Base-by-base conservation (phyloP, 64 coral and sea anemone genomes). In the Pocillopora damicornis region DNA sequence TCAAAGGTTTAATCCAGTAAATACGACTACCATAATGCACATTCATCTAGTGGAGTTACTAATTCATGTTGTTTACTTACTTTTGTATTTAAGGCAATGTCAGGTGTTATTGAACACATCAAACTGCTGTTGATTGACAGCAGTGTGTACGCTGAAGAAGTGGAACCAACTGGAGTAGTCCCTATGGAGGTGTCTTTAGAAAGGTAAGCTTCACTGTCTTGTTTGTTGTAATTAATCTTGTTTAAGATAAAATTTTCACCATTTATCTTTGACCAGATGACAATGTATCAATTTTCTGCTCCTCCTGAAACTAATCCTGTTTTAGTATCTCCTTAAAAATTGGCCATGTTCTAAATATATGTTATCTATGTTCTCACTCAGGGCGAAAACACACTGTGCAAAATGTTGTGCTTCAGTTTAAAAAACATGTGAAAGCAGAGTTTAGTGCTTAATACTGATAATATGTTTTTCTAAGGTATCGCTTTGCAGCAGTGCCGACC, bases 131-230 rank as follows among this genome's bases (percentile, higher is more conserved):
- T 99, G 35, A 95, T 99, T 85, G 93, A 99, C n/a, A 99, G 96
- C 37, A 75, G 77, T 61, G 93, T 99, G 30, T 99, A 95, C 93
- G 96, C 96, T n/a, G 96, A 99, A 75, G 93, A 99, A 61, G 90
- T 99, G 18, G 96, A 99, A 15, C 96, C 96, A 0, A 99, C 96
- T 57, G 96, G 96, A 76, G 93, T 90, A 16, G 96, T 99, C 8
- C 96, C 96, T 13, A 99, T 99, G 93, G 96, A 99, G 67, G 87
- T 99, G 4, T 99, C 96, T 25, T 89, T 99, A 10, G 93, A 99
- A 83, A 94, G 96, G 96, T 99, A 86, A 59, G 23, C 9, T 11
- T 26, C n/a, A 58, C 20, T 30, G 13, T 4, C 15, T 9, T 59
- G 18, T 36, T 13, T 68, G 36, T 63, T 17, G 42, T 7, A 51